phyloP scores from a whole-genome alignment of 1,140 invertebrate species.

The Tetraneura akinire region DNA sequence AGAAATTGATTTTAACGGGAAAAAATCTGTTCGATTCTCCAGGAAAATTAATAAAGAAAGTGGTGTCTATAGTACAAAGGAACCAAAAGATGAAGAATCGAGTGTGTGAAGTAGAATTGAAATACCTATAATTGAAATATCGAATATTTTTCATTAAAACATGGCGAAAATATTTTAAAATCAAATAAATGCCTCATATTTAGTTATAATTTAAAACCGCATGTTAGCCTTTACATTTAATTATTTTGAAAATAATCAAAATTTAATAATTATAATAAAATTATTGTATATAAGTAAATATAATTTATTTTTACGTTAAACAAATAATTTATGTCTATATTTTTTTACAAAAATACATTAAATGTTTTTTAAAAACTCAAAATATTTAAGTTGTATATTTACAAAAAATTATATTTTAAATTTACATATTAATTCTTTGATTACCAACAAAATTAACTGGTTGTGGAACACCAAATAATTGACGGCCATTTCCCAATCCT shows the following conservation, averaged over 20 bases:
- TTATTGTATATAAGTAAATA: not conserved
- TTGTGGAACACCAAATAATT: not conserved
- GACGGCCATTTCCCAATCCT: not conserved
- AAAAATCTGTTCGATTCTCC: not conserved
- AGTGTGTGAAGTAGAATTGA: not conserved
- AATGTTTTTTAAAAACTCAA: not conserved
- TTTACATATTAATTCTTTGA: not conserved
- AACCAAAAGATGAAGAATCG: not conserved
- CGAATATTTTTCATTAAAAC: no score
- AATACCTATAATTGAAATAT: not conserved
- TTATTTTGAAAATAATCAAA: constrained; percentile 4
- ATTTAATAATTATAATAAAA: not conserved
- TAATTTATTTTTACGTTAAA: not conserved
- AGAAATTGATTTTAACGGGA: not conserved
- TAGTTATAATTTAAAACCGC: not conserved
- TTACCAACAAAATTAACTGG: not conserved
- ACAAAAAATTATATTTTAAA: not conserved
- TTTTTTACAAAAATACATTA: no score
- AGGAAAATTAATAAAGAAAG: not conserved
- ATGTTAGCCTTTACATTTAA: constrained; percentile 4
- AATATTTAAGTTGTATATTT: constrained; percentile 10
- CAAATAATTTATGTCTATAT: not conserved
- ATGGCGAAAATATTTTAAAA: no score
- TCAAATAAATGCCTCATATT: no score
- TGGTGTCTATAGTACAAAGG: not conserved